Conservation (phyloP, 2,113 vertebrate genomes). For the Naja naja region DNA sequence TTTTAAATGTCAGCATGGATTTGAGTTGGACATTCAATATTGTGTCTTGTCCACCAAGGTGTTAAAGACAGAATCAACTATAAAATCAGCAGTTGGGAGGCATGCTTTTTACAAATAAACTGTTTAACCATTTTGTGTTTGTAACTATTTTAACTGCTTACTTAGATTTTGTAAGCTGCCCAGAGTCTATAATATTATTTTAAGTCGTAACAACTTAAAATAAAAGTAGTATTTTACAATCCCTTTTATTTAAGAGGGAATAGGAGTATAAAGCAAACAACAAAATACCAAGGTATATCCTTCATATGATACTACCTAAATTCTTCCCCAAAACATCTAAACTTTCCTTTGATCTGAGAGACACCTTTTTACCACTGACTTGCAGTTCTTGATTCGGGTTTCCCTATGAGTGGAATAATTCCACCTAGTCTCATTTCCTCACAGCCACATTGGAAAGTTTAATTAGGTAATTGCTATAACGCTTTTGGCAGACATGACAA, state of each 20-base stretch:
- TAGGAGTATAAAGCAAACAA: neutral
- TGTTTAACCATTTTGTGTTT: neutral
- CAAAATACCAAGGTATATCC: neutral
- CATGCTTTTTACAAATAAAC: neutral
- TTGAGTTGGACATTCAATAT: neutral
- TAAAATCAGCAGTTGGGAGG: neutral
- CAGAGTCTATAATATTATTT: neutral
- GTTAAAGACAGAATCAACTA: neutral
- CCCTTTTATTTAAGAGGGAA: neutral
- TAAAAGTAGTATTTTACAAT: neutral
- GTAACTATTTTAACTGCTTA: neutral
- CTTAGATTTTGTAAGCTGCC: neutral
- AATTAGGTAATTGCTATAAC: neutral
- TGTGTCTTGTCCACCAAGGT: neutral
- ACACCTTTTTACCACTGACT: neutral
- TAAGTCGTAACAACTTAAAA: neutral
- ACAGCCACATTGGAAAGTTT: neutral
- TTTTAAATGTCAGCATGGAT: neutral
- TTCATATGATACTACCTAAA: neutral
- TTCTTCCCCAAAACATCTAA: neutral
- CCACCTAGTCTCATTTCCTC: slow-evolving; percentile 2
- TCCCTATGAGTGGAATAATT: neutral
- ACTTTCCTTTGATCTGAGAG: neutral
- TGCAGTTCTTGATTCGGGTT: neutral
- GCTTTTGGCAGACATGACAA: neutral